Percentiles rank a stretch among this genome's conserved stretches.
phyloP scores from a whole-genome alignment of 2,888 invertebrate genomes.

The Ischnura elegans region DNA sequence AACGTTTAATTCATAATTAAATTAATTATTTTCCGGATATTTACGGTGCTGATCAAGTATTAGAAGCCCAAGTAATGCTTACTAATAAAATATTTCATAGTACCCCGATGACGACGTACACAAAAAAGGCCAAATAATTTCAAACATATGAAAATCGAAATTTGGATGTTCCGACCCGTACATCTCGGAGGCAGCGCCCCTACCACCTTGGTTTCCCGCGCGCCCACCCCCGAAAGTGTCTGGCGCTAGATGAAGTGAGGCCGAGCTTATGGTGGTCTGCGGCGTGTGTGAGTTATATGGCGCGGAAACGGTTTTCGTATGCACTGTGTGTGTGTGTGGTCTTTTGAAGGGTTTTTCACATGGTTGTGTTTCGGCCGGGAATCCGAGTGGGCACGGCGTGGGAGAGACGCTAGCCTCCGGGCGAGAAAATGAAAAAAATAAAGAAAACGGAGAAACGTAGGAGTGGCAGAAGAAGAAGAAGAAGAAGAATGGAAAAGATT shows the following conservation, averaged over 20 bases:
- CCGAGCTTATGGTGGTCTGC: neutral
- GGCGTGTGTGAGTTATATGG: conserved; percentile 46
- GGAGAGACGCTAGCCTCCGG: neutral
- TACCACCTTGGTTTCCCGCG: too few species aligned
- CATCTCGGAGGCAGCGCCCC: too few species aligned
- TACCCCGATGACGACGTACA: too few species aligned
- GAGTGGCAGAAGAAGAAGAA: neutral
- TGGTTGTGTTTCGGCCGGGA: neutral
- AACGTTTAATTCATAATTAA: too few species aligned
- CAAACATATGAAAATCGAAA: too few species aligned
- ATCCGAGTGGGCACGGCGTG: neutral
- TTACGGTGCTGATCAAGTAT: too few species aligned
- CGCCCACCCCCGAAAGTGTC: neutral
- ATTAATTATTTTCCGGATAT: too few species aligned
- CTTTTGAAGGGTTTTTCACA: neutral
- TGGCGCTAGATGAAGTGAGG: conserved; percentile 42
- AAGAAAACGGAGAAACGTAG: too few species aligned
- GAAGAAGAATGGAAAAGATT: conserved; percentile 36
- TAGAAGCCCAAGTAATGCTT: too few species aligned
- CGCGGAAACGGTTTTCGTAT: conserved; percentile 58
- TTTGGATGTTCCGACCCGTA: too few species aligned
- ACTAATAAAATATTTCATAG: too few species aligned
- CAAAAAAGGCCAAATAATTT: too few species aligned
- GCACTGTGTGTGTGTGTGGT: conserved; percentile 34
- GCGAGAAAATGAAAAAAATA: neutral